These are phyloP conservation scores for Ascidia mentula DNA, from an alignment of 23 tunicate genomes.

Conservation along the genomic window DNA sequence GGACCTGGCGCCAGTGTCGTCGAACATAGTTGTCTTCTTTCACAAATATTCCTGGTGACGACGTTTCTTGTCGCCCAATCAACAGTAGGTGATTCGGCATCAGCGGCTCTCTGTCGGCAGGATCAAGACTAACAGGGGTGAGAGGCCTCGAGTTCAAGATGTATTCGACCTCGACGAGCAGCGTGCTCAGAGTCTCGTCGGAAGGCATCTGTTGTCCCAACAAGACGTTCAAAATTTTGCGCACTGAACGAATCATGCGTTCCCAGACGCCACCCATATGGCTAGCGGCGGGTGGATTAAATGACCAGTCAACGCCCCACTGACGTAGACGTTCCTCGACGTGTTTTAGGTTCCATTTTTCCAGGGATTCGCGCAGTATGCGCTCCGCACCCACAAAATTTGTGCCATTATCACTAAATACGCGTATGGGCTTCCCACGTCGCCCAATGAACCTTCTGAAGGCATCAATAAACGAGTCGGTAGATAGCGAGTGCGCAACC, in stretches of 20 bases:
- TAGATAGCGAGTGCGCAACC: constrained; percentile 8
- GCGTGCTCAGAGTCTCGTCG: constrained; percentile 12
- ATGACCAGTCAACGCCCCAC: constrained; percentile 6
- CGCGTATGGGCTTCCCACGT: too few species aligned
- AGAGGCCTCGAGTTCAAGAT: constrained; percentile 23
- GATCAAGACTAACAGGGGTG: constrained; percentile 10
- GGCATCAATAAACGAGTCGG: constrained; percentile 9
- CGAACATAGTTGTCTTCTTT: constrained; percentile 27
- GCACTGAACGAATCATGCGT: constrained; percentile 26
- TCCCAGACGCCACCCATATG: constrained; percentile 34
- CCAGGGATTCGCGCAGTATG: too few species aligned
- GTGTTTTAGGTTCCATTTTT: background rate
- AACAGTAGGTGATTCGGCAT: constrained; percentile 19
- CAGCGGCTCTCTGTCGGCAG: constrained; percentile 10
- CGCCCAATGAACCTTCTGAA: constrained; percentile 7
- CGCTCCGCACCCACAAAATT: too few species aligned
- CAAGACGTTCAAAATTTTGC: constrained; percentile 6
- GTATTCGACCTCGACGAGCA: constrained; percentile 17
- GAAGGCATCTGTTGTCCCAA: background rate
- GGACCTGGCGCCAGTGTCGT: constrained; percentile 26
- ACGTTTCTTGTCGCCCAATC: background rate
- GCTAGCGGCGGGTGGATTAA: background rate
- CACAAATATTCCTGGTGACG: constrained; percentile 42
- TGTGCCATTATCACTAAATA: too few species aligned
- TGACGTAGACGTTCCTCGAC: constrained; percentile 3